Evolutionary conservation across 92 coral and sea anemone species (phyloP), one percentile per base, ranked within the genome.

Genomic region (Palythoa grandiflora): DNA sequence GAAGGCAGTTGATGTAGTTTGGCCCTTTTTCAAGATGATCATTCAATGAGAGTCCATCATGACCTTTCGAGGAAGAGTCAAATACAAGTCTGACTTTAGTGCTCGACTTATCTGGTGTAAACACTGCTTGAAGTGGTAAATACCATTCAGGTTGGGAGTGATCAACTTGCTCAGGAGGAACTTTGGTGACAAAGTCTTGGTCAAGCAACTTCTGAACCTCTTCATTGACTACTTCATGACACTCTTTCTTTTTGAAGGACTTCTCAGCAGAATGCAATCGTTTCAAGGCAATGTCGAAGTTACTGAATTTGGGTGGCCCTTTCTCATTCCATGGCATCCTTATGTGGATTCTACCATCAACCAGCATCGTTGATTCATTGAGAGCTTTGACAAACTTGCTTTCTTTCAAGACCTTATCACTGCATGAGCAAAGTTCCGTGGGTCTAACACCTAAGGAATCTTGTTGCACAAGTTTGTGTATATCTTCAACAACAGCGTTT

Each of bases 361-460:
- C 87, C 38, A 91, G 85, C 15, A 83, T 50, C 14, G 96, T 93
- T 35, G 94, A 88, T 3, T 87, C 55, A 72, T 79, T 79, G 55
- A 93, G 89, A 19, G 96, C 90, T 80, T 89, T 92, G 47, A 92
- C 78, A 81, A 93, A 91, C 84, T 77, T 91, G 83, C 71, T 91
- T 83, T 91, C 90, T 15, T 83, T 80, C 9, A 94, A 19, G n/a
- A 75, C 85, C 35, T 73, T 74, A 37, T 94, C 94, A 6, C 48
- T 92, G 85, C 98, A 94, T 44, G 95, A 87, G 74, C 98, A 94
- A 14, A 94, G 94, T 80, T 93, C 79, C 3, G 96, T 93, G 11
- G 92, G 98, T 57, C 68, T 91, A 2, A 93, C 98, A 36, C 98
- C 94, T 15, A 93, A 77, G 36, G 52, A 75, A 72, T 90, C 96